Percentiles rank a stretch among this genome's conserved stretches.
Evolutionary conservation across 2,888 invertebrate species (phyloP).

Genomic region (Salpingus planirostris): DNA sequence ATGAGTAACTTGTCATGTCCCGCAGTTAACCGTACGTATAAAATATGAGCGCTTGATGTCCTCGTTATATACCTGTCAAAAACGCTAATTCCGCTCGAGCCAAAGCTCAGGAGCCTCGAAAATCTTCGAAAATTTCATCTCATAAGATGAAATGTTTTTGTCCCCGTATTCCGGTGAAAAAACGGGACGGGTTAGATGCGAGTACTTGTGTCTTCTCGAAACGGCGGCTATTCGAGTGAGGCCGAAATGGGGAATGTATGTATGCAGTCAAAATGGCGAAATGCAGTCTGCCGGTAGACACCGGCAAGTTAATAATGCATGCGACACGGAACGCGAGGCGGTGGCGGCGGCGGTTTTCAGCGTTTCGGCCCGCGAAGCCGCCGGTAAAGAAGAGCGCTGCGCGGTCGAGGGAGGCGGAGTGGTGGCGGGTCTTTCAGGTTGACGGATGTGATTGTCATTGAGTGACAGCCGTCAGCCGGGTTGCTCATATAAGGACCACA

Average conservation of each 20-base stretch:
- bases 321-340: too few species aligned
- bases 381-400: background rate
- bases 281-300: slow-evolving; percentile 22
- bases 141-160: too few species aligned
- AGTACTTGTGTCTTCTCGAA: too few species aligned
- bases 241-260: too few species aligned
- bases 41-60: slow-evolving; percentile 18
- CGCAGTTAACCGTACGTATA: slow-evolving; percentile 18
- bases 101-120: too few species aligned
- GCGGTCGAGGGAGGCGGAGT: slow-evolving; percentile 2
- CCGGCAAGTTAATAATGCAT: slow-evolving; percentile 24
- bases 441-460: slow-evolving; percentile 39
- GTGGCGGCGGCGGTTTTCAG: slow-evolving; percentile 7
- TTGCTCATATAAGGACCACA: slow-evolving; percentile 37
- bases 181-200: too few species aligned
- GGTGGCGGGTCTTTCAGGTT: slow-evolving; percentile 19
- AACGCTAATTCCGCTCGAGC: slow-evolving; percentile 11
- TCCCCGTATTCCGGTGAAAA: too few species aligned
- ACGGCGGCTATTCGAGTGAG: too few species aligned
- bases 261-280: slow-evolving; percentile 26
- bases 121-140: too few species aligned
- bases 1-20: slow-evolving; percentile 20
- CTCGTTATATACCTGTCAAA: slow-evolving; percentile 20
- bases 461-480: slow-evolving; percentile 38
- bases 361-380: background rate